Evolutionary conservation across 1,140 invertebrate species (phyloP), one percentile per base, ranked within the genome.

Genomic region (Danaus plexippus): DNA sequence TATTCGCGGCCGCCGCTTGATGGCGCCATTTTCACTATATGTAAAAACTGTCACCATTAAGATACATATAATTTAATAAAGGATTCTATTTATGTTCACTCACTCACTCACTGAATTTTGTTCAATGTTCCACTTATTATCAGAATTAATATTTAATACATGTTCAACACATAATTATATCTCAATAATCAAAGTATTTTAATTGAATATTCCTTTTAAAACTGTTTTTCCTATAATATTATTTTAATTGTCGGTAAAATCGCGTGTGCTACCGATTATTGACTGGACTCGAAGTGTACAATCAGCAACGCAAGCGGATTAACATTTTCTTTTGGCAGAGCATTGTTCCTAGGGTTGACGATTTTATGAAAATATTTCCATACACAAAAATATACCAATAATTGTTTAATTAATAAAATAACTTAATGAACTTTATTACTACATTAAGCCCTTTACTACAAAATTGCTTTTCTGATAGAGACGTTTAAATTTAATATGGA

Each of bases 1-100:
- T 78, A 87, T 67, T 9, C 72, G 73, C 42, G 81, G 80, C 72
- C 81, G 83, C 76, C 83, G 83, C 83, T 87, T 85, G 80, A 84
- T 77, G 81, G 84, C 76, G 84, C 84, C 84, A 87, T 87, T 75
- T 53, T 87, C 76, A 69, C 79, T 84, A 61, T 82, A 67, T 12
- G 75, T 59, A 64, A 85, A 85, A 66, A 87, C 77, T 72, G 84
- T 85, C 73, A 87, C 84, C 84, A 87, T 87, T 69, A 77, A 82
- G 78, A 74, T 72, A 69, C 81, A 85, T 83, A 73, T 71, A 83
- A 76, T 66, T 63, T 32, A 47, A 55, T 58, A 61, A 63, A 61
- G 64, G 42, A 54, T 42, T 54, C 50, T 62, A 54, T 59, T 47
- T 49, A 44, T 57, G 22, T 57, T 51, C 57, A 60, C 52, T 54